Evolutionary conservation across 2,888 invertebrate genomes (phyloP), one percentile per base, ranked within the genome.

Genomic region (Philereme transversata): DNA sequence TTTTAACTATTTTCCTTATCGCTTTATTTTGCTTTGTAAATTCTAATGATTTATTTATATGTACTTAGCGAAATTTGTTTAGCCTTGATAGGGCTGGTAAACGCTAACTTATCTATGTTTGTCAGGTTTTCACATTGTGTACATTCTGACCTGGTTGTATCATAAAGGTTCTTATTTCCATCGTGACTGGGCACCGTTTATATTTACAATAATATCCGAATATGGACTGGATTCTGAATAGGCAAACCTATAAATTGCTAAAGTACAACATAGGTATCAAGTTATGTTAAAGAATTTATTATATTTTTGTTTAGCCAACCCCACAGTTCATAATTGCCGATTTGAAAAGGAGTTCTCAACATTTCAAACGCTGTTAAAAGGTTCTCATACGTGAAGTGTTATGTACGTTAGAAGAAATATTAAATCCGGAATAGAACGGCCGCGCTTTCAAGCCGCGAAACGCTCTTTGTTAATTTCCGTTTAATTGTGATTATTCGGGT

Each of bases 401-500:
- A 5, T 5, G 8, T 6, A 40, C 4, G 6, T 40, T 8, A 8
- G 7, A 40, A 7, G 40, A 40, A 40, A 40, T 40, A 40, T 40
- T 4, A 6, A 22, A 22, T 22, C 22, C 22, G 22, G 22, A 3
- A 22, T 22, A 22, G 22, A 22, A 22, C 22, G 40, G 40, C 3
- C 40, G 3, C 5, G 36, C 36, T 11, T 51, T 40, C 0, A 9
- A 51, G 51, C 52, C 33, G n/a, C 48, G 46, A 50, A 58, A 54
- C 52, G 54, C 47, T 43, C 62, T 63, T 65, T 61, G 66, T 63
- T 53, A 51, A 57, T 66, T 63, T 64, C 58, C 62, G 55, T 65
- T 64, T 68, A 67, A 70, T 68, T 68, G 68, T 68, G 65, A 62
- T 62, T 62, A 67, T 68, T 70, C 58, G 59, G 55, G 60, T 65